Conservation (phyloP, 2,797 vertebrate species). For the Otus scops region DNA sequence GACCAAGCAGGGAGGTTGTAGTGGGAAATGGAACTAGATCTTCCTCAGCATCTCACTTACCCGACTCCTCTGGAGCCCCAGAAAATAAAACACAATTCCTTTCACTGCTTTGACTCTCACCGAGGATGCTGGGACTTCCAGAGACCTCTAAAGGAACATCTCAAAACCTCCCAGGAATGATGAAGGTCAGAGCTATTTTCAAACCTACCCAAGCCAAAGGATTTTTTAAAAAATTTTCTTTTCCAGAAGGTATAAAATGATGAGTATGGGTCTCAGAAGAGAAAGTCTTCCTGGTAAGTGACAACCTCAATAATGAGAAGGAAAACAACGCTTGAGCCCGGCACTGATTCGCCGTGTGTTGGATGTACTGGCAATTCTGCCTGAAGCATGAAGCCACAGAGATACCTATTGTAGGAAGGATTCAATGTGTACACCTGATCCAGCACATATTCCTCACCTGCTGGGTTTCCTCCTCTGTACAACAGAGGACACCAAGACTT, state of each 20-base stretch:
- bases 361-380: background rate
- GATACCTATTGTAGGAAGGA: background rate
- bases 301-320: background rate
- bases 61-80: background rate
- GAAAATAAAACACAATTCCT: background rate
- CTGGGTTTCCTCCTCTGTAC: background rate
- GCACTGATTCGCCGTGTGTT: accelerated
- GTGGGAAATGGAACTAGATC: background rate
- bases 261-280: background rate
- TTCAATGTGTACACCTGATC: background rate
- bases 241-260: background rate
- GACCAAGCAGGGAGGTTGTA: too few relatives aligned
- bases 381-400: background rate
- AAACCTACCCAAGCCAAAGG: background rate
- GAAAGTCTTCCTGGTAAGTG: background rate
- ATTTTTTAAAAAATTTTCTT: background rate
- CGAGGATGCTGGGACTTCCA: too few relatives aligned
- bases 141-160: background rate
- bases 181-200: background rate
- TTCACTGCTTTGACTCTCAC: background rate
- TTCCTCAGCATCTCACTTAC: background rate
- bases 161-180: background rate
- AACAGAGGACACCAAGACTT: background rate
- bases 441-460: accelerated
- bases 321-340: background rate